These are phyloP conservation scores for Cheumatopsyche charites DNA, from an alignment of 1,140 invertebrate species.

Conservation along the genomic window DNA sequence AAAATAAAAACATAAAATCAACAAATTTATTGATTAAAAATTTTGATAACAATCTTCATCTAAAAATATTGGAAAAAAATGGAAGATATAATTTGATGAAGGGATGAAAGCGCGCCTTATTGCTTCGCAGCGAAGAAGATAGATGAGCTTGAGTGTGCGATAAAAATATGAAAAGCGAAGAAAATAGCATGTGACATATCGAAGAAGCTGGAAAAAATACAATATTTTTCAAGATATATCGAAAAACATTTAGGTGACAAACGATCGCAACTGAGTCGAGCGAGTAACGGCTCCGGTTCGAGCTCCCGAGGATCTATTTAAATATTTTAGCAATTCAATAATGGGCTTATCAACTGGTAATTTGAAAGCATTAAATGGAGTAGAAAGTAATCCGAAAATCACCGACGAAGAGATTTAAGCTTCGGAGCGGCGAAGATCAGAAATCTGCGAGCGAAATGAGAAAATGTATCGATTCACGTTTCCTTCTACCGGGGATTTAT, in stretches of 20 bases:
- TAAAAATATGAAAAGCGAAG: neutral
- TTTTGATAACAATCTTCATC: too few species aligned
- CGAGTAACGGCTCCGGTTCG: neutral
- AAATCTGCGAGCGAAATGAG: conserved; percentile 5
- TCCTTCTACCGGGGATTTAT: conserved; percentile 3
- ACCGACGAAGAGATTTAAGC: conserved; percentile 26
- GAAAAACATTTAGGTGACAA: too few species aligned
- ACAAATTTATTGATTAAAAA: neutral
- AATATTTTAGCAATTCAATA: conserved; percentile 25
- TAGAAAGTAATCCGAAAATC: conserved; percentile 20
- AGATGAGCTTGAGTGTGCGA: conserved; percentile 15
- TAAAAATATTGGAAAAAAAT: neutral
- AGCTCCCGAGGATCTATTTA: conserved; percentile 2
- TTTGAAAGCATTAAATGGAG: conserved; percentile 25
- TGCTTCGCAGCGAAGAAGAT: conserved; percentile 20
- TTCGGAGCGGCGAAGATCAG: conserved; percentile 5
- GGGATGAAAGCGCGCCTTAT: conserved; percentile 21
- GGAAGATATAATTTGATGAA: conserved; percentile 9
- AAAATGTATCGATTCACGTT: conserved; percentile 21
- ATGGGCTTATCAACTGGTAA: conserved; percentile 25
- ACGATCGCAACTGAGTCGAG: too few species aligned
- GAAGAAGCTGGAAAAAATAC: neutral
- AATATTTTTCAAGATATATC: neutral
- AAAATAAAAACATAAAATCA: neutral
- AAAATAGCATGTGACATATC: conserved; percentile 3